A percentile compares a stretch with the other conserved stretches of the same genome.
These are phyloP conservation scores for Pristionchus japonicus DNA, from an alignment of 2,888 invertebrate genomes.

Conservation along the genomic window DNA sequence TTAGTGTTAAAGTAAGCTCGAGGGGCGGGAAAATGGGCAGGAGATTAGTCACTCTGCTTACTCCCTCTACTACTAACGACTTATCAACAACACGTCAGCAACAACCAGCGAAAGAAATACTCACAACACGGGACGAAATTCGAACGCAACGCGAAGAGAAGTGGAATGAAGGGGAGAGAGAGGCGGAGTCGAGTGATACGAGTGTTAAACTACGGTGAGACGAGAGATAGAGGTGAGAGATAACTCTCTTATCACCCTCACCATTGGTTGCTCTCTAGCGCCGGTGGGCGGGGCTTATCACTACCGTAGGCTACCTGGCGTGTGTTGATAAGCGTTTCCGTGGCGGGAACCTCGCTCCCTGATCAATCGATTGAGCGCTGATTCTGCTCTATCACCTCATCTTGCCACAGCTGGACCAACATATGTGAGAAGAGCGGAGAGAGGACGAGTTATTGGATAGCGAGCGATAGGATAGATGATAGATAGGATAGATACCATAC, in stretches of 20 bases:
- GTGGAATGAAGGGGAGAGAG: neutral
- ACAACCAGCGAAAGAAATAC: neutral
- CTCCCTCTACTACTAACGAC: conserved; percentile 1
- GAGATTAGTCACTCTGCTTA: conserved; percentile 4
- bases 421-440: conserved; percentile 32
- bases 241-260: conserved; percentile 5
- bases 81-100: conserved; percentile 29
- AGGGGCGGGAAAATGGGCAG: neutral
- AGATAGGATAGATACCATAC: no score
- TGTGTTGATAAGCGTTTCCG: conserved; percentile 12
- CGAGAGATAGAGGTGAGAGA: conserved; percentile 20
- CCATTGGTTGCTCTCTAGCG: neutral
- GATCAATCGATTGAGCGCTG: neutral
- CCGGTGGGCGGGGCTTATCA: conserved; percentile 19
- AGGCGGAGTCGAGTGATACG: neutral
- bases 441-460: conserved; percentile 22
- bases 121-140: neutral
- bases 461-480: conserved; percentile 16
- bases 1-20: neutral
- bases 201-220: conserved; percentile 29
- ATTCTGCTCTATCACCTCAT: conserved; percentile 8
- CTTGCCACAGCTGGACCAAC: conserved; percentile 4
- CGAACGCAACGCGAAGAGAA: neutral
- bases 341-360: neutral
- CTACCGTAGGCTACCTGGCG: conserved; percentile 19